A percentile compares a stretch with the other conserved stretches of the same genome.
Evolutionary conservation across 2,113 vertebrate species (phyloP).

Genomic region (Rhinopomastus cyanomelas): DNA sequence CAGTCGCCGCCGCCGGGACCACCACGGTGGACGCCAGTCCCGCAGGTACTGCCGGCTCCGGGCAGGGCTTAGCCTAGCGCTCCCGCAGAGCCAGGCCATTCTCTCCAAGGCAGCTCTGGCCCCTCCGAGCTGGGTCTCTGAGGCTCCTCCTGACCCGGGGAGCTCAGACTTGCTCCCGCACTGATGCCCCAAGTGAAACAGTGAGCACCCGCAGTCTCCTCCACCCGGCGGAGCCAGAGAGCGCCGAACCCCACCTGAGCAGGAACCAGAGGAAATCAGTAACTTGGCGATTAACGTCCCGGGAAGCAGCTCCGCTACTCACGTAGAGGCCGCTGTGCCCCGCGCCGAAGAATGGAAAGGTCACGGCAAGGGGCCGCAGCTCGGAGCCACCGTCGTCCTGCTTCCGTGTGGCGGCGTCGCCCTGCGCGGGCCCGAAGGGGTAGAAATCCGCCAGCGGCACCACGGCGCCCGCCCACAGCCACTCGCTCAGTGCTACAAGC

Average conservation of each 20-base stretch:
- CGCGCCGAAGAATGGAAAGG: constrained; percentile 95
- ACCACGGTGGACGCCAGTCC: fast-evolving
- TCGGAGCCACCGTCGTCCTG: constrained; percentile 98
- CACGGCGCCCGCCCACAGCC: constrained; percentile 60
- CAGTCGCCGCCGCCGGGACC: fast-evolving
- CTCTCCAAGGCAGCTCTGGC: fast-evolving
- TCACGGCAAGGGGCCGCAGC: constrained; percentile 84
- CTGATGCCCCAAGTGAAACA: not conserved
- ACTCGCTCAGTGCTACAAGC: constrained; percentile 66
- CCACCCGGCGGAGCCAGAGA: too few species aligned
- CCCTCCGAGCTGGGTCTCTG: fast-evolving
- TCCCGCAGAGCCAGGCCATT: not conserved
- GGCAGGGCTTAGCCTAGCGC: not conserved
- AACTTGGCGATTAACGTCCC: too few species aligned
- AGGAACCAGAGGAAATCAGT: too few species aligned
- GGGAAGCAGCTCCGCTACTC: constrained; percentile 72
- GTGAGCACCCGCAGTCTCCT: not conserved
- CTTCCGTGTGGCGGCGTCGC: constrained; percentile 81
- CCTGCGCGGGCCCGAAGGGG: constrained; percentile 82
- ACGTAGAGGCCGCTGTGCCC: constrained; percentile 92
- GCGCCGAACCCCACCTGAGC: too few species aligned
- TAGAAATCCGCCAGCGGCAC: constrained; percentile 91
- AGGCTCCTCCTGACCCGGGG: fast-evolving
- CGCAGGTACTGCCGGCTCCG: fast-evolving
- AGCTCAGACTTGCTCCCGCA: not conserved